A percentile compares a stretch with the other conserved stretches of the same genome.
phyloP scores from a whole-genome alignment of 2,113 vertebrate genomes.

The Cephalopholis sonnerati region DNA sequence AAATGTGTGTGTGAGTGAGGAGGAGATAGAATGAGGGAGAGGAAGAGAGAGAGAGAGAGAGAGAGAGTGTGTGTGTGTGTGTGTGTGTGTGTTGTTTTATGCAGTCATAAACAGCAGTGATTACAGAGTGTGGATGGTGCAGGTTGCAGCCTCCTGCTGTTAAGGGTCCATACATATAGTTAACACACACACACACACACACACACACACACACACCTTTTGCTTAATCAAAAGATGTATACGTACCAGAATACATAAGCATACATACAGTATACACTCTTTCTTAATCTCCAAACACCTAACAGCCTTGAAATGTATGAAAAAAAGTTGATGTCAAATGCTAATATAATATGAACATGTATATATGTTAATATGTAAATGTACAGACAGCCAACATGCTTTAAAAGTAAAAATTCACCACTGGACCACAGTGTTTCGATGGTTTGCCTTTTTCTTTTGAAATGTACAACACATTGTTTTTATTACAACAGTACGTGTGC shows the following conservation, averaged over 20 bases:
- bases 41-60: neutral
- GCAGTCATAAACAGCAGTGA: conserved; percentile 74
- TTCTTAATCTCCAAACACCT: neutral
- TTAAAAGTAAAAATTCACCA: neutral
- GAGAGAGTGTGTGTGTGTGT: neutral
- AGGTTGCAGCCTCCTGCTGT: conserved; percentile 71
- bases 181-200: neutral
- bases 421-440: neutral
- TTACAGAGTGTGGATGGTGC: conserved; percentile 66
- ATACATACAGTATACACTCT: neutral
- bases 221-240: neutral
- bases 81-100: conserved; percentile 67
- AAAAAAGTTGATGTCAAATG: neutral
- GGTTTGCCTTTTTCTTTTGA: no score
- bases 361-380: neutral
- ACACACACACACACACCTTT: conserved; percentile 1
- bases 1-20: conserved; percentile 50
- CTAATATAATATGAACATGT: neutral
- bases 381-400: neutral
- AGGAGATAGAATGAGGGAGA: conserved; percentile 11
- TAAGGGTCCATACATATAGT: conserved; percentile 21
- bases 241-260: neutral
- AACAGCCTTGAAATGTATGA: neutral
- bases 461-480: neutral
- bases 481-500: conserved; percentile 16